Evolutionary conservation across 2,113 vertebrate genomes (phyloP).

Genomic region (Baryphthengus martii): DNA sequence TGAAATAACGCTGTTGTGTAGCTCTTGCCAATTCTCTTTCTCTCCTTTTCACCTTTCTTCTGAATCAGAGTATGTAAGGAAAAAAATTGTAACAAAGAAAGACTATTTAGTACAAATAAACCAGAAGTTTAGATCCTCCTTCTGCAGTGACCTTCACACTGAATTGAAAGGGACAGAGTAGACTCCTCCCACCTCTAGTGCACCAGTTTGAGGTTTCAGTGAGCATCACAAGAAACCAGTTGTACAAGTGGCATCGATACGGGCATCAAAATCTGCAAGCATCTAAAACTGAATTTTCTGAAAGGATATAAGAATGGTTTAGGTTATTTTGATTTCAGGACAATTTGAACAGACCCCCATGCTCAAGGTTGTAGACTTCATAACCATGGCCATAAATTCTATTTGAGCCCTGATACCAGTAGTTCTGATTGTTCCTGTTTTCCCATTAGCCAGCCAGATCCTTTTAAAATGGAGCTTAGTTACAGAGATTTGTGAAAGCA

Average conservation of each 20-base stretch:
- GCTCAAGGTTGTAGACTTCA: neutral
- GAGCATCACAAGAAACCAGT: neutral
- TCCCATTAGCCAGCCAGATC: neutral
- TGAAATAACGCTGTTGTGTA: neutral
- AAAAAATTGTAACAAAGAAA: neutral
- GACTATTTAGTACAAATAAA: neutral
- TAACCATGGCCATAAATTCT: neutral
- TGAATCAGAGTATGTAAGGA: neutral
- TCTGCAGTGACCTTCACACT: neutral
- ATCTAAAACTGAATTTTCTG: neutral
- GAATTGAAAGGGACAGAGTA: neutral
- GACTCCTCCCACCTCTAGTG: neutral
- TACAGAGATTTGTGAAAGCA: neutral
- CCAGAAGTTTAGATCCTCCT: neutral
- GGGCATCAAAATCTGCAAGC: neutral
- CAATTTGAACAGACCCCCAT: neutral
- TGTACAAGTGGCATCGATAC: fast-evolving
- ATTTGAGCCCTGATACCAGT: neutral
- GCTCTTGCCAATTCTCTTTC: neutral
- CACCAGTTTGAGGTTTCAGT: neutral
- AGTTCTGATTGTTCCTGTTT: neutral
- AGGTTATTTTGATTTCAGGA: neutral
- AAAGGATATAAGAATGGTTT: neutral
- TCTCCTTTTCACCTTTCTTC: neutral
- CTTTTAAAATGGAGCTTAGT: neutral